A percentile compares a stretch with the other conserved stretches of the same genome.
Conservation (phyloP, 2,797 vertebrate genomes). For the Carapus acus region DNA sequence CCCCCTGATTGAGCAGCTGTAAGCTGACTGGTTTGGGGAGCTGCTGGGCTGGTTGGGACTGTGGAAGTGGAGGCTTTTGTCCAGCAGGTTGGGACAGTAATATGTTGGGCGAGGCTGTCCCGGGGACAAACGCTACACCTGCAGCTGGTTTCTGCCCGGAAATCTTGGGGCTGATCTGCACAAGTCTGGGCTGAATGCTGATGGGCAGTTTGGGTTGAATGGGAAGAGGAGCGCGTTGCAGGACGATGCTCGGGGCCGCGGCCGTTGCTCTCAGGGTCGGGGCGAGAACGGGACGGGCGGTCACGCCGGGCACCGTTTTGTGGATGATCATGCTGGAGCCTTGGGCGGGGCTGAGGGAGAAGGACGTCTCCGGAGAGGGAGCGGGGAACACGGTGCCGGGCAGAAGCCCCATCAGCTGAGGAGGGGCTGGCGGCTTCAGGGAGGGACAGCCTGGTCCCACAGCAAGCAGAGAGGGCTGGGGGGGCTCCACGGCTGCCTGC, state of each 20-base stretch:
- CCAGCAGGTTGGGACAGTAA: slow-evolving; percentile 65
- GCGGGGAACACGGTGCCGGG: slow-evolving; percentile 75
- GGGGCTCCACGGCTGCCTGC: slow-evolving; percentile 75
- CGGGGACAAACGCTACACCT: slow-evolving; percentile 70
- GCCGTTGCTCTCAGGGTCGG: slow-evolving; percentile 59
- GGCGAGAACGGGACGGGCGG: slow-evolving; percentile 57
- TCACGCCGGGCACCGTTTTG: slow-evolving; percentile 63
- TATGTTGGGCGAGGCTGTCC: slow-evolving; percentile 68
- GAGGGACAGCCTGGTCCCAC: slow-evolving; percentile 76
- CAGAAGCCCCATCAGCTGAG: slow-evolving; percentile 75
- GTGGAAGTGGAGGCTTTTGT: slow-evolving; percentile 55
- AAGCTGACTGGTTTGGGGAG: slow-evolving; percentile 72
- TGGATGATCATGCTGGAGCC: slow-evolving; percentile 73
- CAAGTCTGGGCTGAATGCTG: slow-evolving; percentile 76
- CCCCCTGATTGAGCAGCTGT: slow-evolving; percentile 75
- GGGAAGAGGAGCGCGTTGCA: slow-evolving; percentile 67
- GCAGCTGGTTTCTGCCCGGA: slow-evolving; percentile 64
- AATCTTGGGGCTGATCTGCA: slow-evolving; percentile 78
- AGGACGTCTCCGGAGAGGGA: slow-evolving; percentile 66
- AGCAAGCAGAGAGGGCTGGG: slow-evolving; percentile 74
- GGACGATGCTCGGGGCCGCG: slow-evolving; percentile 57
- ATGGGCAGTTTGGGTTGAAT: slow-evolving; percentile 78
- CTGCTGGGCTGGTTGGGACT: slow-evolving; percentile 44
- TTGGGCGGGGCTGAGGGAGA: slow-evolving; percentile 70
- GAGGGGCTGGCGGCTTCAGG: slow-evolving; percentile 70